Base-by-base conservation (phyloP, 92 coral and sea anemone genomes). In the Umimayanthus chanpuru region DNA sequence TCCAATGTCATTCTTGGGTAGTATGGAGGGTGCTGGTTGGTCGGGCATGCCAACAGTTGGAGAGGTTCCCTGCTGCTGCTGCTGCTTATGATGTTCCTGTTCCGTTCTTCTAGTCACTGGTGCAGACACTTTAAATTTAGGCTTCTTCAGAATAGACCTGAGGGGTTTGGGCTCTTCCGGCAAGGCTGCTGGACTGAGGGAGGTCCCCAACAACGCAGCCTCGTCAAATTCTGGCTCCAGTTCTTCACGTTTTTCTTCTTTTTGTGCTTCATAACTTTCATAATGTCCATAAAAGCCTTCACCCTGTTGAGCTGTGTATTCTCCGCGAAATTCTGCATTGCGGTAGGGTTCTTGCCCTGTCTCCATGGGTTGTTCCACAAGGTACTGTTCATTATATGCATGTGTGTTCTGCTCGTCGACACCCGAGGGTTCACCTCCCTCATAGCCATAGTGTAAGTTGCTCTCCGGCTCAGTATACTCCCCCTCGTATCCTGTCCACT, bases 71-170 rank as follows among this genome's bases (percentile, higher is more conserved):
- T 32, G 77, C n/a, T 82, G 86, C 38, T 32, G 36, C 36, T 32
- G 36, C 36, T 32, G 36, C 36, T 83, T 66, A 14, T 29, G 77
- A 3, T 30, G 18, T 2, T 32, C 5, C 6, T 32, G 44, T 30
- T 21, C 21, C 15, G 20, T 4, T 12, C 16, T 12, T 12, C 11
- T 11, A 12, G 30, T 47, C 2, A 29, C 5, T 29, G 28, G 18
- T 80, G 41, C 40, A 3, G 49, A 29, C 26, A 67, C 74, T 15
- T 67, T 83, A 50, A 16, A 66, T 29, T 49, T 83, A 0, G 86
- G 77, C 61, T 95, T 95, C 90, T 95, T 95, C 43, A 95, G 89
- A 82, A 95, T 95, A 20, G 98, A 95, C 76, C 94, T 93, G 44
- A 95, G 92, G 6, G 98, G 98, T 73, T 84, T 94, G 26, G 68